Base-by-base conservation (phyloP, 1,140 invertebrate species). In the Ganaspis sp. region DNA sequence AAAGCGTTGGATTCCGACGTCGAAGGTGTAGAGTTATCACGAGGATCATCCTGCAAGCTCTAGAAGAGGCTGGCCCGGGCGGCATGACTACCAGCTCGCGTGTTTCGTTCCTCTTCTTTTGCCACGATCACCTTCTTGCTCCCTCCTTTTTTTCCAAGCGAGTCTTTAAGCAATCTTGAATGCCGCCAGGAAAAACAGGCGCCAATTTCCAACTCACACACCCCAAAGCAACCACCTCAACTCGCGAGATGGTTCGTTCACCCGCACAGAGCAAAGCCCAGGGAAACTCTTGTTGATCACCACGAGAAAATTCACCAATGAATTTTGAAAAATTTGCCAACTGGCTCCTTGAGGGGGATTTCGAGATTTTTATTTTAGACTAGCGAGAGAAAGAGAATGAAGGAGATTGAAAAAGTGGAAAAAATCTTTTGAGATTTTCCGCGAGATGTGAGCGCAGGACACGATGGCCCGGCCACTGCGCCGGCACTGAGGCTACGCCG, bases 391-490 rank as follows among this genome's bases (percentile, higher is more conserved):
- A 45, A 40, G 37, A 73, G 19, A 38, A 40, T 29, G 53, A 29
- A 37, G 40, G 38, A 69, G 34, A n/a, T n/a, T 40, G 53, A 26
- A 17, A 53, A 45, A 72, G 23, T 29, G 40, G 75, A 69, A 58
- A 38, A 23, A 64, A 34, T n/a, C 58, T 64, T 26, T 26, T 45
- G 17, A 54, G 69, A 73, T 72, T 69, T 74, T 70, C 71, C 76
- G 76, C 81, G 80, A 77, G 81, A 83, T 76, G 78, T 83, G 78
- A 83, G 83, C 87, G 84, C 88, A 90, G 88, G 87, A 87, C 88
- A 88, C 88, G 87, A 88, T 89, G 87, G 88, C 90, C 90, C 90
- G 90, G 89, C 90, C 89, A 91, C 90, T 91, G 90, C 90, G 90
- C 90, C 90, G 89, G 87, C 89, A 91, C 89, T 91, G 89, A 90